phyloP scores from a whole-genome alignment of 1,140 invertebrate genomes.

The Caenorhabditis briggsae region DNA sequence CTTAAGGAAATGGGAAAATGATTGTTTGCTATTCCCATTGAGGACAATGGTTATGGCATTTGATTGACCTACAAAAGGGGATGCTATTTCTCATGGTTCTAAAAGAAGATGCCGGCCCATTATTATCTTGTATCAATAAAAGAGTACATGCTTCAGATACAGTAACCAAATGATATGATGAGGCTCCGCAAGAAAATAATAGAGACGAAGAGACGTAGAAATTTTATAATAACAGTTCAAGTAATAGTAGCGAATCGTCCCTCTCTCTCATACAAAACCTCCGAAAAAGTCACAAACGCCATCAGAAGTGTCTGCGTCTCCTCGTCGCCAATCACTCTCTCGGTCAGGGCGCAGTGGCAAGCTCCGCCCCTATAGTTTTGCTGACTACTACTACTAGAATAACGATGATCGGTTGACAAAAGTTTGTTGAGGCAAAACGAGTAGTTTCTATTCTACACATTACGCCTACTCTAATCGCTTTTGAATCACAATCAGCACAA shows the following conservation, averaged over 20 bases:
- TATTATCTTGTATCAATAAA: no score
- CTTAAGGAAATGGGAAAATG: not conserved
- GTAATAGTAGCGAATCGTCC: not conserved
- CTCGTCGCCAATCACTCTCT: slow-evolving; percentile 14
- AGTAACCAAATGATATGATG: not conserved
- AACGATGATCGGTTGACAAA: slow-evolving; percentile 18
- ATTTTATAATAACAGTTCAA: not conserved
- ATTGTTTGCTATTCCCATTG: not conserved
- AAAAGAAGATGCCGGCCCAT: slow-evolving; percentile 4
- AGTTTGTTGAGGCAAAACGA: slow-evolving; percentile 27
- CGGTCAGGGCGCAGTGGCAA: not conserved
- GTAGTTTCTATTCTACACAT: slow-evolving; percentile 9
- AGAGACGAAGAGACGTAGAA: slow-evolving; percentile 11
- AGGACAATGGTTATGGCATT: no score
- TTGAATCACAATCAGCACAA: slow-evolving; percentile 28
- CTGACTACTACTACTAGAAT: slow-evolving; percentile 26
- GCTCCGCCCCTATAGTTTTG: not conserved
- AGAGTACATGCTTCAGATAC: not conserved
- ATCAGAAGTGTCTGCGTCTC: slow-evolving; percentile 19
- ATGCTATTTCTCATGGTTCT: not conserved
- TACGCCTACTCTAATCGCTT: slow-evolving; percentile 22
- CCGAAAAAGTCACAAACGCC: slow-evolving; percentile 38
- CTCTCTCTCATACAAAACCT: not conserved
- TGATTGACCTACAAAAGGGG: not conserved
- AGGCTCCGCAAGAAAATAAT: not conserved